These are phyloP conservation scores for Aldrovandia affinis DNA, from an alignment of 2,797 vertebrate genomes.

Conservation along the genomic window DNA sequence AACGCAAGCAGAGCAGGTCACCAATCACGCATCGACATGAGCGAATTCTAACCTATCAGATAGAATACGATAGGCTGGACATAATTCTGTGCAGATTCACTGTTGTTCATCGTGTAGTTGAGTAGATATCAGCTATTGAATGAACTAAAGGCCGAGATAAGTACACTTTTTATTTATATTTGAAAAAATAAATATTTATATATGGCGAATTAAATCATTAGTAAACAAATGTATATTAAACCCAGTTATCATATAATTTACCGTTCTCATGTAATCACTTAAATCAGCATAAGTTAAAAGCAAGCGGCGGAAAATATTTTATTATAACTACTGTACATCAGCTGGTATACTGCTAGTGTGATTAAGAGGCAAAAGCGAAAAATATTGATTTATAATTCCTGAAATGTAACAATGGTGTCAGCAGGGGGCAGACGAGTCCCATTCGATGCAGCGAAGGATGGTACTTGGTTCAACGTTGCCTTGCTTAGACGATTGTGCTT, in stretches of 20 bases:
- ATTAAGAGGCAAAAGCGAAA: background rate
- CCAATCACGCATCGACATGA: background rate
- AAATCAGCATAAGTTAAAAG: background rate
- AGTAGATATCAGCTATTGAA: too few species aligned
- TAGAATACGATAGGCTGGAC: background rate
- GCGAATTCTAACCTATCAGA: background rate
- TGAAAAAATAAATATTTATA: too few species aligned
- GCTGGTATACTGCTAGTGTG: background rate
- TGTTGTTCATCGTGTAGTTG: background rate
- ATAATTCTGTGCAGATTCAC: background rate
- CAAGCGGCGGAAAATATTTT: background rate
- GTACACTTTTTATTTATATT: too few species aligned
- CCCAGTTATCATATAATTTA: too few species aligned
- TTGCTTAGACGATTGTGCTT: too few species aligned
- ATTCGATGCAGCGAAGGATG: background rate
- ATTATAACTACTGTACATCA: background rate
- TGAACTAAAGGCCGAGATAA: too few species aligned
- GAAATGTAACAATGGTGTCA: background rate
- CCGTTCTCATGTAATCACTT: background rate
- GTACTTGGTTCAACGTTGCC: background rate
- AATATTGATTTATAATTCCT: background rate
- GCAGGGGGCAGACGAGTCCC: conserved; percentile 10
- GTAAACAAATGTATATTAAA: background rate
- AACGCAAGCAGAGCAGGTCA: background rate
- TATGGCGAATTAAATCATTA: too few species aligned